Base-by-base conservation (phyloP, 2,888 invertebrate species). In the Sceliomorpha sp. region DNA sequence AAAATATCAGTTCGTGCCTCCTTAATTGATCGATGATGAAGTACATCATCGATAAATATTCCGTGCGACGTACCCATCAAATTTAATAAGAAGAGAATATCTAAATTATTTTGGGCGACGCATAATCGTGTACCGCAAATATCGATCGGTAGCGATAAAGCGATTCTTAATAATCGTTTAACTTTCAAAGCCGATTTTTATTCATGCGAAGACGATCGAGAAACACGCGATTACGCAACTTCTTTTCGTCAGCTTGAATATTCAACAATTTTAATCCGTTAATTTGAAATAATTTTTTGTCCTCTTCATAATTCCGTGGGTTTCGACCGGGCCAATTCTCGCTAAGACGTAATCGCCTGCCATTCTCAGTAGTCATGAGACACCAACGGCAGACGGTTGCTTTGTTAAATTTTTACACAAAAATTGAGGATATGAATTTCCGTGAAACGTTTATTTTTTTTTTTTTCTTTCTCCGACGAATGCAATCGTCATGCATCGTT, bases 351-450 rank as follows among this genome's bases (percentile, higher is more conserved):
- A 51, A 53, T 62, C 60, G 44, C 31, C 37, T 37, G 24, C 45
- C 14, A 6, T 53, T 47, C 40, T 32, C 7, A 13, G 39, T 40
- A 26, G 5, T 47, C 44, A 10, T 8, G 45, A 51, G 39, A 50
- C 15, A 20, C 17, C 9, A 42, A 59, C 40, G 26, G 31, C 45
- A 31, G 51, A 27, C 47, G 62, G 29, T 14, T 62, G 40, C 45
- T 47, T 62, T 51, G 47, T 62, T 53, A 39, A 53, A 62, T 39
- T 62, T 62, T 62, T 47, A 44, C 53, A 62, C n/a, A 62, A 53
- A 62, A 31, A 45, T 39, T 24, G 32, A 20, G 51, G 37, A 13
- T 39, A 53, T 62, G 32, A 39, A 53, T 53, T 62, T 62, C 62
- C 62, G 26, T 32, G 62, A 62, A 62, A 47, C 62, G 53, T 53